Conservation (phyloP, 2,113 vertebrate species). For the Callocephalon fimbriatum region DNA sequence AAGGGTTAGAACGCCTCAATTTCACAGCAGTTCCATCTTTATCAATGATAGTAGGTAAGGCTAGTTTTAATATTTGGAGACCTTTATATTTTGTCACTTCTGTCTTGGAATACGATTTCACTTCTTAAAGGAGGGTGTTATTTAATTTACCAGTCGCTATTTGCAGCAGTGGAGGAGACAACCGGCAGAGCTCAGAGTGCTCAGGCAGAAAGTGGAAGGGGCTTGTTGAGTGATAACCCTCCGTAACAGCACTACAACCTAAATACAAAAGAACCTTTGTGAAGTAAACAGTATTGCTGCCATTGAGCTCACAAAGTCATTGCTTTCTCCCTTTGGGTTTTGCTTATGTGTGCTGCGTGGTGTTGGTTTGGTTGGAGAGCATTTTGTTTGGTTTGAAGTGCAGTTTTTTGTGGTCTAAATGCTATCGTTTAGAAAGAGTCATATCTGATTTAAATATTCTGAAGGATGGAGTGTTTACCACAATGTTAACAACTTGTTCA, state of each 20-base stretch:
- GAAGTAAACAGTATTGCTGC: not conserved
- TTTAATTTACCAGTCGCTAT: not conserved
- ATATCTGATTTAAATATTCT: not conserved
- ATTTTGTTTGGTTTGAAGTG: not conserved
- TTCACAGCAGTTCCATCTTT: not conserved
- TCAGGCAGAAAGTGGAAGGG: not conserved
- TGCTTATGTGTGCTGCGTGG: not conserved
- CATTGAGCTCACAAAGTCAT: not conserved
- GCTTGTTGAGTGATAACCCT: not conserved
- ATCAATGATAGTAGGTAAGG: not conserved
- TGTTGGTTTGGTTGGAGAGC: not conserved
- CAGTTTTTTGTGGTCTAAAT: not conserved
- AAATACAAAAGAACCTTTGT: not conserved
- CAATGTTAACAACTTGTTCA: not conserved
- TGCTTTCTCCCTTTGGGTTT: not conserved
- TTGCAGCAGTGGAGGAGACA: not conserved
- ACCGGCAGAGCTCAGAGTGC: not conserved
- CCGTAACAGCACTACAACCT: not conserved
- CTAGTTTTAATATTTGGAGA: not conserved
- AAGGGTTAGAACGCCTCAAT: not conserved
- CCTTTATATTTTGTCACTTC: not conserved
- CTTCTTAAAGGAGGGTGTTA: not conserved
- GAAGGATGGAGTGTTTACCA: not conserved
- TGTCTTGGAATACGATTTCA: not conserved
- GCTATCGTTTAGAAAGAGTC: not conserved